phyloP scores from a whole-genome alignment of 35 echinoderm and acorn worm genomes.

The Strongylocentrotus purpuratus region DNA sequence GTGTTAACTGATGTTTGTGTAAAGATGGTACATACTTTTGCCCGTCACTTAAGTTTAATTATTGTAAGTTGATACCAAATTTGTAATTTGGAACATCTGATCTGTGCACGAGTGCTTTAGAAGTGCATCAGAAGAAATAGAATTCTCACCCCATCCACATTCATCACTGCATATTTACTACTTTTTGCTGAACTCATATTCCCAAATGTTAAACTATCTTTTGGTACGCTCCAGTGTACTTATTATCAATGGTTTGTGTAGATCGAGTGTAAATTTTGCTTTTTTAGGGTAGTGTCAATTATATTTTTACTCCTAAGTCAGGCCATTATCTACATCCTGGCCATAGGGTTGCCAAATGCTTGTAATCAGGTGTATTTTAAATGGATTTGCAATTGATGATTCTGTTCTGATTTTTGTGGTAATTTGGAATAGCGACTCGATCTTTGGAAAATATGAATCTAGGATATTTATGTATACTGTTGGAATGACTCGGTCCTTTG shows the following conservation, averaged over 20 bases:
- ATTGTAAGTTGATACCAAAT: too few species aligned
- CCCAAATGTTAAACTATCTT: too few species aligned
- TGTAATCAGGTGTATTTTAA: neutral
- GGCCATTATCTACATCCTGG: neutral
- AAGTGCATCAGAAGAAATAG: neutral
- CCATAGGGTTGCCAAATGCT: neutral
- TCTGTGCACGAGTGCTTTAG: neutral
- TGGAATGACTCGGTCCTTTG: neutral
- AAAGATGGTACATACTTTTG: neutral
- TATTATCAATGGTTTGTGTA: neutral
- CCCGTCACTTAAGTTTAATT: neutral
- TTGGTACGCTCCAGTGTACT: neutral
- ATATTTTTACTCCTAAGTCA: neutral
- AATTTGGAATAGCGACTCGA: neutral
- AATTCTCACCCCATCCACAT: too few species aligned
- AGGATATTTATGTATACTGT: neutral
- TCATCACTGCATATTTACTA: too few species aligned
- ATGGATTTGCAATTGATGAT: neutral
- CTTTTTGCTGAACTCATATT: too few species aligned
- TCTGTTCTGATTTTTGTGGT: neutral
- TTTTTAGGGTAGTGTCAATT: neutral
- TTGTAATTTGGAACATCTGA: neutral
- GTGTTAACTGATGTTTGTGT: neutral
- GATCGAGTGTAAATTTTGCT: neutral
- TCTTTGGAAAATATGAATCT: neutral